Conservation (phyloP, 2,113 vertebrate species). For the Pimephales promelas region DNA sequence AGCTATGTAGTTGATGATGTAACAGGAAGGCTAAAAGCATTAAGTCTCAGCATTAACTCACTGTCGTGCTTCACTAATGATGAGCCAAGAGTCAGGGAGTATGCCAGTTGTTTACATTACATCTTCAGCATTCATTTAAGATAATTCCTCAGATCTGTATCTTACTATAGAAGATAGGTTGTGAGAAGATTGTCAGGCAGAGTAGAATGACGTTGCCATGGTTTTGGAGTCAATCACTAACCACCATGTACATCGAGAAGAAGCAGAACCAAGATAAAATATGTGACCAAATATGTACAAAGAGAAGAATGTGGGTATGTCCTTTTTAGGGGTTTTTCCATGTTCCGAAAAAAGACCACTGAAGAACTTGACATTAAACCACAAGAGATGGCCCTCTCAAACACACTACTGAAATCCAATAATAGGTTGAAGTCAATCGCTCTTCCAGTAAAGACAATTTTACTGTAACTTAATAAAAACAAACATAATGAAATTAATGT, state of each 20-base stretch:
- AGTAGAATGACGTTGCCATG: conserved; percentile 4
- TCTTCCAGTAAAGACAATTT: background rate
- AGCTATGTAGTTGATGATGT: conserved; percentile 33
- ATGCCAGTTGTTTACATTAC: background rate
- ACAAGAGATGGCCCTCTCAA: background rate
- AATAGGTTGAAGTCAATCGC: background rate
- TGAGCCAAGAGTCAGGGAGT: background rate
- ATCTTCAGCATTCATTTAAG: background rate
- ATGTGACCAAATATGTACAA: conserved; percentile 31
- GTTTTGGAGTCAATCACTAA: conserved; percentile 24
- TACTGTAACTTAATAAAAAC: conserved; percentile 6
- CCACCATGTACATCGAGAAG: conserved; percentile 24
- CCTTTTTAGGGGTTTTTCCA: conserved; percentile 42
- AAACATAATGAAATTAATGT: background rate
- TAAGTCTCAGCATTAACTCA: conserved; percentile 48
- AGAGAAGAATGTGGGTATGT: background rate
- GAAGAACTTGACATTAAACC: background rate
- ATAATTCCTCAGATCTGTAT: background rate
- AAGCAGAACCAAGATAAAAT: conserved; percentile 25
- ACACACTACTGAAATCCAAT: background rate
- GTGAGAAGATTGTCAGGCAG: conserved; percentile 36
- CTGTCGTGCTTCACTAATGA: background rate
- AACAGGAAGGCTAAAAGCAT: conserved; percentile 59
- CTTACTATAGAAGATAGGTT: conserved; percentile 45
- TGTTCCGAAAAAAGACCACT: conserved; percentile 22